Base-by-base conservation (phyloP, 2,888 invertebrate genomes). In the Meiosimyza decipiens region DNA sequence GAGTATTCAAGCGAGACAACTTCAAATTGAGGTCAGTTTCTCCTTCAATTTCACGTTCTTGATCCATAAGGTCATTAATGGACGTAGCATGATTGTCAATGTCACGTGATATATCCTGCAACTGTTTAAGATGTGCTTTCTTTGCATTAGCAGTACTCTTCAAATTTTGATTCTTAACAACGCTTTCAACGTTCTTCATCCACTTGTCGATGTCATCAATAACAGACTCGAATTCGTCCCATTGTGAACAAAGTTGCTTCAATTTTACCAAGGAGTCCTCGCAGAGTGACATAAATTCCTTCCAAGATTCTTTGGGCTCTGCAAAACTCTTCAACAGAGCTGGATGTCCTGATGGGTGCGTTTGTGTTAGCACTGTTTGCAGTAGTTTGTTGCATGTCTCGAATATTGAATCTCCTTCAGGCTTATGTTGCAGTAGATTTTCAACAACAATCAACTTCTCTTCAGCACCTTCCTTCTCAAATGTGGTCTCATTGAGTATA, bases 101-200 rank as follows among this genome's bases (percentile, higher is more conserved):
- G 81, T 94, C 94, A 73, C 89, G 89, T 80, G 94, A 92, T 72
- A 95, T 88, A 62, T 89, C 89, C 78, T 91, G 91, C 0, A 97
- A 88, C 85, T 94, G 95, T 71, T 92, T 91, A 69, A 96, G 88
- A 86, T 96, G 94, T 11, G 90, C 89, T 76, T 91, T 89, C 87
- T 98, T 98, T 3, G 95, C 91, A 78, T 94, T 94, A 50, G 95
- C 91, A 5, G 93, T 94, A 81, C 92, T 95, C 85, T 95, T 95
- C 2, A 97, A 89, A 77, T 95, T 94, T 86, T 96, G 96, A 84
- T 96, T 96, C 86, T 96, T 94, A 0, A 97, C 91, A 83, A 93
- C 92, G 65, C 90, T 90, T 87, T 98, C 97, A 82, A 94, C 94
- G 67, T 92, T 90, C 83, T 94, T 95, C 66, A 96, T 89, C 97